These are phyloP conservation scores for Drosophila nr. fundita DNA, from an alignment of 2,888 invertebrate genomes.

Conservation along the genomic window DNA sequence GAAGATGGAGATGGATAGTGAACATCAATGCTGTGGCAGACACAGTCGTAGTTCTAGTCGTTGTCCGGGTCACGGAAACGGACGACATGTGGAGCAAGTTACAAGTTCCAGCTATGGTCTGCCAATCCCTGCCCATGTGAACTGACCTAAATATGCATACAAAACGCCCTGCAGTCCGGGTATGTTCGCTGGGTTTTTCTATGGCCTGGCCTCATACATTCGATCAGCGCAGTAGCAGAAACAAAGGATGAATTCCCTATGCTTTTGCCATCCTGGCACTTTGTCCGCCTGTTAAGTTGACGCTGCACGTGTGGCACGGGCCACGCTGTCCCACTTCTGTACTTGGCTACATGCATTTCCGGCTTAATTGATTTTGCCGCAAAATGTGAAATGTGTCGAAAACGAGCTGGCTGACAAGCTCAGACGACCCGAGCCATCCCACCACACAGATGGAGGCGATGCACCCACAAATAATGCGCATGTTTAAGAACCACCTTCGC, in stretches of 20 bases:
- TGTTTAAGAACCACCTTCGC: slow-evolving; percentile 20
- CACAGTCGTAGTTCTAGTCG: slow-evolving; percentile 7
- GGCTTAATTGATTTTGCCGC: slow-evolving; percentile 82
- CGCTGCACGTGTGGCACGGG: slow-evolving; percentile 64
- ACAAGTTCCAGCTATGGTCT: slow-evolving; percentile 30
- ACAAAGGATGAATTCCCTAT: slow-evolving; percentile 38
- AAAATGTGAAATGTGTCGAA: slow-evolving; percentile 79
- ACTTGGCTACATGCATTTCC: slow-evolving; percentile 73
- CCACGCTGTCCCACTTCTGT: slow-evolving; percentile 23
- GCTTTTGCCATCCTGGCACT: slow-evolving; percentile 47
- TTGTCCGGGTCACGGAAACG: slow-evolving; percentile 55
- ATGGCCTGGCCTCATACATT: slow-evolving; percentile 13
- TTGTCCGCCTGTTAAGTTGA: slow-evolving; percentile 72
- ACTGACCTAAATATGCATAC: slow-evolving; percentile 55
- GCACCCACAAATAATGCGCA: slow-evolving; percentile 50
- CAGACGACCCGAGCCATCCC: background rate
- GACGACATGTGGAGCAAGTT: slow-evolving; percentile 71
- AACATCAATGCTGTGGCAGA: slow-evolving; percentile 42
- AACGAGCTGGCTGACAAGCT: slow-evolving; percentile 55
- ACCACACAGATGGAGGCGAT: background rate
- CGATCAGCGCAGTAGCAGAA: slow-evolving; percentile 34
- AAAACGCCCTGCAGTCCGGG: slow-evolving; percentile 19
- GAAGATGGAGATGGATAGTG: slow-evolving; percentile 26
- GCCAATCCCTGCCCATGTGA: slow-evolving; percentile 14
- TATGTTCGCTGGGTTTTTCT: slow-evolving; percentile 31